Percentiles rank a stretch among this genome's conserved stretches.
Evolutionary conservation across 2,113 vertebrate species (phyloP).

Genomic region (Mustela nigripes): DNA sequence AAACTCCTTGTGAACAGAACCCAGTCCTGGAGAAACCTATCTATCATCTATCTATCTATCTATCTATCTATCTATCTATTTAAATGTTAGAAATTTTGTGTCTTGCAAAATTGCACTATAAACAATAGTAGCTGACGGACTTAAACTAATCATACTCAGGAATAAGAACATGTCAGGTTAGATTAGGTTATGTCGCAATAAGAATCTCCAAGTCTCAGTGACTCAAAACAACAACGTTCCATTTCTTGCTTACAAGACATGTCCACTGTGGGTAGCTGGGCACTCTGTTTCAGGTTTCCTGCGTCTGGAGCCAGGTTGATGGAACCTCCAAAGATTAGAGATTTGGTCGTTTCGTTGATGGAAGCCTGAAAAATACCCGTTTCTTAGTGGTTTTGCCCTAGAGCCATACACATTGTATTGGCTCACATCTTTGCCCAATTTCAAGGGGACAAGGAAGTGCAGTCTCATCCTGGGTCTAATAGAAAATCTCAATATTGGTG

Average conservation of each 20-base stretch:
- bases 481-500: constrained; percentile 22
- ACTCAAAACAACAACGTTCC: background rate
- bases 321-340: background rate
- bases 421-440: background rate
- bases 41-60: background rate
- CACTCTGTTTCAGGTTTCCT: background rate
- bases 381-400: background rate
- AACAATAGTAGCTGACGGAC: background rate
- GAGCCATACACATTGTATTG: constrained; percentile 36
- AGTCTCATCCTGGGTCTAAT: background rate
- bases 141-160: background rate
- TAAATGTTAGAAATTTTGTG: background rate
- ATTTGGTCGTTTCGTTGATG: background rate
- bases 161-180: background rate
- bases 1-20: background rate
- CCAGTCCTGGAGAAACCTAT: background rate
- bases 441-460: background rate
- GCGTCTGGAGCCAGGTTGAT: background rate
- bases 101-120: background rate
- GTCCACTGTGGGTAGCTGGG: background rate
- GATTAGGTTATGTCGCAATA: background rate
- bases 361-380: background rate
- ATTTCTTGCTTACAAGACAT: background rate
- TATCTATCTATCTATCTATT: constrained; percentile 31
- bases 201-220: background rate